phyloP scores from a whole-genome alignment of 2,113 vertebrate species.

The Nansenia antarctica region DNA sequence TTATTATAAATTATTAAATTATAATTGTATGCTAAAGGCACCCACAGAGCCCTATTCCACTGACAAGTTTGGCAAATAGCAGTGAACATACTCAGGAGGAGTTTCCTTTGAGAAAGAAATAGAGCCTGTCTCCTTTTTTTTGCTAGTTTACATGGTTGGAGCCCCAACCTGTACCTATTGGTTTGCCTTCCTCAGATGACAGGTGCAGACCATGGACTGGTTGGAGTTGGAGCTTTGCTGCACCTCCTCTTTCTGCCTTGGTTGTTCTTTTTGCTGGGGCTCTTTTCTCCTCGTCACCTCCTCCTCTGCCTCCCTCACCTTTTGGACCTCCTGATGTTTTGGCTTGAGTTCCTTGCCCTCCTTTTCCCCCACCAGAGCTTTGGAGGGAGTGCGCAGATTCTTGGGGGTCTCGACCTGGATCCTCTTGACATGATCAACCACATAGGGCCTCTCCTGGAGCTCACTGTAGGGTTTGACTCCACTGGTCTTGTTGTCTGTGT shows the following conservation, averaged over 20 bases:
- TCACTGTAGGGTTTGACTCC: slow-evolving; percentile 72
- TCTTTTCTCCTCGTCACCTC: slow-evolving; percentile 67
- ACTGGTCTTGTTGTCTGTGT: slow-evolving; percentile 75
- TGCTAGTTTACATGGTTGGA: slow-evolving; percentile 7
- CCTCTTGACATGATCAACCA: slow-evolving; percentile 75
- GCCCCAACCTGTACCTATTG: slow-evolving; percentile 43
- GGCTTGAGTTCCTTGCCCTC: slow-evolving; percentile 65
- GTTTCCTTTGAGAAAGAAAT: background rate
- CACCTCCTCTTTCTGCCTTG: slow-evolving; percentile 57
- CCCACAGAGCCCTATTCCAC: background rate
- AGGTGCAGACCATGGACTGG: slow-evolving; percentile 69
- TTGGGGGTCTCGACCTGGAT: slow-evolving; percentile 84
- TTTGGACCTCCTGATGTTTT: slow-evolving; percentile 59
- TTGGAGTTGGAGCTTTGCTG: slow-evolving; percentile 56
- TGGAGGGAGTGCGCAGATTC: slow-evolving; percentile 80
- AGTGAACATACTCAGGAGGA: background rate
- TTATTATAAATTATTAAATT: no score
- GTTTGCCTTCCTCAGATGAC: slow-evolving; percentile 70
- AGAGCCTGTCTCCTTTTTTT: background rate
- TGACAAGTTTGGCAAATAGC: background rate
- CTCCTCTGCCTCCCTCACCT: slow-evolving; percentile 59
- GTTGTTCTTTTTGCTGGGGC: slow-evolving; percentile 55
- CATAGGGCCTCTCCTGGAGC: slow-evolving; percentile 75
- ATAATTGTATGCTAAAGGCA: background rate
- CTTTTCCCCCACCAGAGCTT: slow-evolving; percentile 63